Conservation (phyloP, 2,888 invertebrate genomes). For the Eilema caniola region DNA sequence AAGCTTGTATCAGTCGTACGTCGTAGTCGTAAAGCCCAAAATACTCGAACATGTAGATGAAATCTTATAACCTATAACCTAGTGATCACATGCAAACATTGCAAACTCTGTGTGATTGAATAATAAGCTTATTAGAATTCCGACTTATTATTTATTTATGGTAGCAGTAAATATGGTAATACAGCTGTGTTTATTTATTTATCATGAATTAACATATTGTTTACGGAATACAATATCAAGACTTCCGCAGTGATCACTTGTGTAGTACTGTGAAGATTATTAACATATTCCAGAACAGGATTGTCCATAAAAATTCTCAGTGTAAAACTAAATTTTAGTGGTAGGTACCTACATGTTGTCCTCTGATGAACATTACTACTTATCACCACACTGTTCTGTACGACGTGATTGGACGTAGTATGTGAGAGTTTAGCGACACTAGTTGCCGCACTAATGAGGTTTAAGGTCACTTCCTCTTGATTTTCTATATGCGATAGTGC, state of each 20-base stretch:
- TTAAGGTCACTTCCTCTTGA: neutral
- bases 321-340: too few relatives aligned
- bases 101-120: neutral
- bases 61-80: neutral
- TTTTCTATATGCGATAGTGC: neutral
- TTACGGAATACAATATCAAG: neutral
- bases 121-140: neutral
- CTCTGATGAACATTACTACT: too few relatives aligned
- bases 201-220: too few relatives aligned
- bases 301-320: too few relatives aligned
- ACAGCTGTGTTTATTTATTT: neutral
- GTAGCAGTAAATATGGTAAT: neutral
- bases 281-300: neutral
- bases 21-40: too few relatives aligned
- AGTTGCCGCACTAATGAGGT: neutral
- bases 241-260: neutral
- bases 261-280: too few relatives aligned
- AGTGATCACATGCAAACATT: neutral
- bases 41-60: neutral
- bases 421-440: neutral
- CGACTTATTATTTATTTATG: neutral
- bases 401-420: too few relatives aligned
- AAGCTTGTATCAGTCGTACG: neutral
- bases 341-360: too few relatives aligned
- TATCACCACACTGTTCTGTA: too few relatives aligned